phyloP scores from a whole-genome alignment of 2,113 vertebrate genomes.

The Ammospiza nelsoni region DNA sequence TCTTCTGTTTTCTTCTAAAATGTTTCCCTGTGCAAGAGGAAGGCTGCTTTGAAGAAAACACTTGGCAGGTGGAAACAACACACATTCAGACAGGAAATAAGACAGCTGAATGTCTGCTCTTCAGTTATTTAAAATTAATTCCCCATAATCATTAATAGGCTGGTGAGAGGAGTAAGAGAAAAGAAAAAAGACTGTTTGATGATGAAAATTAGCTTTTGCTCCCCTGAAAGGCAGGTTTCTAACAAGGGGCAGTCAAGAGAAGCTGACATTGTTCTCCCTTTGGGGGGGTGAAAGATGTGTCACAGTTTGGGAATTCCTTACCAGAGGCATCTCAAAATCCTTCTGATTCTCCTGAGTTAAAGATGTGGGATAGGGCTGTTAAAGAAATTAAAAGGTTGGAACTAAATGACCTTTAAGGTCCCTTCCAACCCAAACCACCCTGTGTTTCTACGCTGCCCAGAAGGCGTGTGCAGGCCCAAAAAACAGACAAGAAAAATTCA shows the following conservation, averaged over 20 bases:
- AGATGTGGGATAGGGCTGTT: background rate
- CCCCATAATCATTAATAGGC: background rate
- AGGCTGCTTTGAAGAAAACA: background rate
- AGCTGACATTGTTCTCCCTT: background rate
- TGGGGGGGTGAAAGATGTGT: background rate
- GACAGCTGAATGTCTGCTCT: background rate
- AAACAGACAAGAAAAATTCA: background rate
- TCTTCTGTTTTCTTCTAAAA: background rate
- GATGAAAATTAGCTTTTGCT: background rate
- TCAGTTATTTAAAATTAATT: background rate
- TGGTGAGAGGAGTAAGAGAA: background rate
- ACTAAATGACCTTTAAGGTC: background rate
- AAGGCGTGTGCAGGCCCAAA: background rate
- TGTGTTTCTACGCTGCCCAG: background rate
- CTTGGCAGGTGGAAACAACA: background rate
- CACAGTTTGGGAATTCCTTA: background rate
- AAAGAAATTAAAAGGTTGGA: background rate
- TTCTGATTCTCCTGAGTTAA: background rate
- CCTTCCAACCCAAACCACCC: background rate
- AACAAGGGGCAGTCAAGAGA: background rate
- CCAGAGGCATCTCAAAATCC: background rate
- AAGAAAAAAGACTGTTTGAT: background rate
- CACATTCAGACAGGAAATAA: background rate
- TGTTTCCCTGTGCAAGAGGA: background rate
- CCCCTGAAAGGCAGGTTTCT: background rate